Percentiles rank a stretch among this genome's conserved stretches.
Evolutionary conservation across 2,888 invertebrate genomes (phyloP).

Genomic region (Dynastes hyllus): DNA sequence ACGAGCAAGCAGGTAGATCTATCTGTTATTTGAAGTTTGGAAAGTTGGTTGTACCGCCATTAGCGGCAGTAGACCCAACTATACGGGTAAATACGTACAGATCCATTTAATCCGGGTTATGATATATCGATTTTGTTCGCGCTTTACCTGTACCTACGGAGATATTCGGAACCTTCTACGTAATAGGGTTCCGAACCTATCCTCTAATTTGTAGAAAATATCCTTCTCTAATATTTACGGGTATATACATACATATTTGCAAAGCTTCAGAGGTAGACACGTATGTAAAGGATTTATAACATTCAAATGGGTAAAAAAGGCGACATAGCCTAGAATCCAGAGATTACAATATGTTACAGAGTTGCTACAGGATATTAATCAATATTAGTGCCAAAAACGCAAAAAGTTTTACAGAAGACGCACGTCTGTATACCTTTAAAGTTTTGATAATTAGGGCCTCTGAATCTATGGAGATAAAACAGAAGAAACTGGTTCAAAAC

Average conservation of each 20-base stretch:
- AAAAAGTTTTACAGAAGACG: too few species aligned
- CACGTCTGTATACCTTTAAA: too few species aligned
- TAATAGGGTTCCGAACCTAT: not conserved
- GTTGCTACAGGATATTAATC: too few species aligned
- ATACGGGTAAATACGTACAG: constrained; percentile 8
- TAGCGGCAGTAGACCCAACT: constrained; percentile 18
- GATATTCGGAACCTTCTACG: not conserved
- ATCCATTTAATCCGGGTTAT: constrained; percentile 28
- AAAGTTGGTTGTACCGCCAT: constrained; percentile 22
- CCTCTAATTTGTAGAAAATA: constrained; percentile 8
- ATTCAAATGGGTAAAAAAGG: too few species aligned
- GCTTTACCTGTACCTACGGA: not conserved
- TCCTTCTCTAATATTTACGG: constrained; percentile 7
- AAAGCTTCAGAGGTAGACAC: too few species aligned
- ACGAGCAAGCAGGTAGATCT: constrained; percentile 15
- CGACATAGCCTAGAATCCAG: too few species aligned
- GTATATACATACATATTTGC: not conserved
- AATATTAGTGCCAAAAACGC: too few species aligned
- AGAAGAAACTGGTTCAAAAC: too few species aligned
- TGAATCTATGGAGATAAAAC: too few species aligned
- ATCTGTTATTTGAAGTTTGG: constrained; percentile 17
- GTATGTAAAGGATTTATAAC: too few species aligned
- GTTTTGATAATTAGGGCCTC: too few species aligned
- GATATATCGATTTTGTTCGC: constrained; percentile 28
- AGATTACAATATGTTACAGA: too few species aligned